A percentile compares a stretch with the other conserved stretches of the same genome.
Evolutionary conservation across 2,113 vertebrate genomes (phyloP).

Genomic region (Castor canadensis): DNA sequence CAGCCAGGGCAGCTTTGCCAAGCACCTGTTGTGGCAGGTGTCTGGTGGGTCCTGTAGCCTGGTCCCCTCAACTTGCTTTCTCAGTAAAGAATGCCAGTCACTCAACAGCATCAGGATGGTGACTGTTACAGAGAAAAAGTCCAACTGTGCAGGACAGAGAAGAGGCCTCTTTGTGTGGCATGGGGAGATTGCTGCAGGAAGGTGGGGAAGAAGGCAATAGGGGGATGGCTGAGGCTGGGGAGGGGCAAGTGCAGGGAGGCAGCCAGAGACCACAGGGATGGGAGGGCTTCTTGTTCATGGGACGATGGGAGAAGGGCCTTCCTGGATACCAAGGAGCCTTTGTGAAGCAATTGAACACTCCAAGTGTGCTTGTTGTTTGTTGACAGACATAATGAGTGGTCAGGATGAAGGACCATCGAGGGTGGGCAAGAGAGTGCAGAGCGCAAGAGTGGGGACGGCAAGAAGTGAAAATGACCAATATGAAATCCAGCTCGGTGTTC

Average conservation of each 20-base stretch:
- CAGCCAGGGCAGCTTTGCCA: too few relatives aligned
- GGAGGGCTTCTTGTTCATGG: too few relatives aligned
- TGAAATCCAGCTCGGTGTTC: rapidly evolving
- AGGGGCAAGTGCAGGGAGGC: not conserved
- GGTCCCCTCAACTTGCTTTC: too few relatives aligned
- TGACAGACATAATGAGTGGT: rapidly evolving
- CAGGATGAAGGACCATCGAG: too few relatives aligned
- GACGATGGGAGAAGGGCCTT: not conserved
- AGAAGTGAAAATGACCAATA: rapidly evolving
- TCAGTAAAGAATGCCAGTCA: too few relatives aligned
- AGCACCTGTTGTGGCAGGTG: too few relatives aligned
- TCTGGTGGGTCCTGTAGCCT: too few relatives aligned
- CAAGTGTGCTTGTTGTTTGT: rapidly evolving
- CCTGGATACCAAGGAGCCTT: too few relatives aligned
- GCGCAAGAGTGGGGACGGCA: rapidly evolving
- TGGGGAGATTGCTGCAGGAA: not conserved
- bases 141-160: not conserved
- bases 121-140: not conserved
- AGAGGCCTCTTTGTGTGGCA: not conserved
- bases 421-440: not conserved
- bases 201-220: not conserved
- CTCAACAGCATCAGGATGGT: too few relatives aligned
- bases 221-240: not conserved
- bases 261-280: not conserved
- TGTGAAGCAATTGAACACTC: rapidly evolving